Conservation (phyloP, 2,113 vertebrate species). For the Alectura lathami region DNA sequence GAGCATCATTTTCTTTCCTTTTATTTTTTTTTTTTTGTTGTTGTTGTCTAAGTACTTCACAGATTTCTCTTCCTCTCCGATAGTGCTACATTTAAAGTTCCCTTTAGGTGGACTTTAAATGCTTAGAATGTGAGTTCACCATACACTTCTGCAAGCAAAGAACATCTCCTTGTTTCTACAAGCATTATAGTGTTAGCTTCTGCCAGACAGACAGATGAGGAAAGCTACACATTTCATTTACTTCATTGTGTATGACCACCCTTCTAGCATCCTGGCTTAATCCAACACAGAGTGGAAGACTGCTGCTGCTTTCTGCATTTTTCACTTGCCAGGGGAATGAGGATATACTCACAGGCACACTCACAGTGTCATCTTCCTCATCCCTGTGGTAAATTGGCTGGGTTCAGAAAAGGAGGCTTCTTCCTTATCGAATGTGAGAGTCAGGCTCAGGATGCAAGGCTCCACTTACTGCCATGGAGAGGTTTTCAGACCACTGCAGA, state of each 20-base stretch:
- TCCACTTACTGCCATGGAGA: conserved; percentile 34
- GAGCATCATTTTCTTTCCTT: background rate
- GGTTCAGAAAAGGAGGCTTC: conserved; percentile 6
- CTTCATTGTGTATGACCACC: background rate
- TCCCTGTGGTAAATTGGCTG: conserved; percentile 53
- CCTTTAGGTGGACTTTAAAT: background rate
- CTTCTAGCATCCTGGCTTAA: background rate
- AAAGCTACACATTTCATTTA: background rate
- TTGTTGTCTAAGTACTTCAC: background rate
- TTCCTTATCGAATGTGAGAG: conserved; percentile 28
- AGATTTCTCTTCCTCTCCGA: conserved; percentile 3
- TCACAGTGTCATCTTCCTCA: background rate
- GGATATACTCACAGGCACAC: background rate
- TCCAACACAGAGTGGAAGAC: background rate
- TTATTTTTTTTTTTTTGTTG: background rate
- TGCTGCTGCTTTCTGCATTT: conserved; percentile 29
- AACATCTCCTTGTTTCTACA: background rate
- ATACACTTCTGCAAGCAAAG: background rate
- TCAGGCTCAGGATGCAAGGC: conserved; percentile 4
- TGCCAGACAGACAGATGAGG: background rate
- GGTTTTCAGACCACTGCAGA: conserved; percentile 29
- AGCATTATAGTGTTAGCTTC: background rate
- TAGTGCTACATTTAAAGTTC: background rate
- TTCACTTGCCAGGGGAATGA: background rate
- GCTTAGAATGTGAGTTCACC: background rate